A percentile compares a stretch with the other conserved stretches of the same genome.
Conservation (phyloP, 2,888 invertebrate species). For the Xanthorhoe spadicearia region DNA sequence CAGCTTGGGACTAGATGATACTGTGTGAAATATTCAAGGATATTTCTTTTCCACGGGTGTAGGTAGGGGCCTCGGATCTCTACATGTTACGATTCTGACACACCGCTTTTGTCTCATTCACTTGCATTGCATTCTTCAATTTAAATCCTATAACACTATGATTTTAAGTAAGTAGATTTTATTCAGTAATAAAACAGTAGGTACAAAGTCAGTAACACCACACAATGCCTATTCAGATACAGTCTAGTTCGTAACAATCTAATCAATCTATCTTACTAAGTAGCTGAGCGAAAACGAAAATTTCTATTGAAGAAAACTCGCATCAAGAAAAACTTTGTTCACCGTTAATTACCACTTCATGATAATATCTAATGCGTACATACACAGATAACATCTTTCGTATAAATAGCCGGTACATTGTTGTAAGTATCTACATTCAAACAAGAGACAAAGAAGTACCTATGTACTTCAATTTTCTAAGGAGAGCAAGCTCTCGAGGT, state of each 20-base stretch:
- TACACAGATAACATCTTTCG: constrained; percentile 36
- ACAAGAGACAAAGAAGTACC: no score
- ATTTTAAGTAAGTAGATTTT: no score
- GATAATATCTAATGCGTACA: constrained; percentile 36
- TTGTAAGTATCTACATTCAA: neutral
- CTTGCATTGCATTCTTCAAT: no score
- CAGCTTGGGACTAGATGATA: no score
- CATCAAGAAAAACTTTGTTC: constrained; percentile 46
- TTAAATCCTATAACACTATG: no score
- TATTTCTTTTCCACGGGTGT: no score
- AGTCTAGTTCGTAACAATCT: constrained; percentile 49
- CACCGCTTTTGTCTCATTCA: no score
- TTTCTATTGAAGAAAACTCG: constrained; percentile 47
- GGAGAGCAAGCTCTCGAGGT: neutral
- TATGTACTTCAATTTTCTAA: neutral
- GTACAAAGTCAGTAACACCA: neutral
- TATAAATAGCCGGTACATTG: constrained; percentile 15
- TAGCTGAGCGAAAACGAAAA: constrained; percentile 43
- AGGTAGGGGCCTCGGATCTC: no score
- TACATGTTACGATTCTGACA: no score
- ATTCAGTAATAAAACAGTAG: neutral
- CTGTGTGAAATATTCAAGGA: no score
- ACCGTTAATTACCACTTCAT: constrained; percentile 38
- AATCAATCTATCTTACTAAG: constrained; percentile 44
- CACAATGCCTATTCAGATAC: constrained; percentile 38